These are phyloP conservation scores for Pseudoips prasinana DNA, from an alignment of 2,888 invertebrate genomes.

Conservation along the genomic window DNA sequence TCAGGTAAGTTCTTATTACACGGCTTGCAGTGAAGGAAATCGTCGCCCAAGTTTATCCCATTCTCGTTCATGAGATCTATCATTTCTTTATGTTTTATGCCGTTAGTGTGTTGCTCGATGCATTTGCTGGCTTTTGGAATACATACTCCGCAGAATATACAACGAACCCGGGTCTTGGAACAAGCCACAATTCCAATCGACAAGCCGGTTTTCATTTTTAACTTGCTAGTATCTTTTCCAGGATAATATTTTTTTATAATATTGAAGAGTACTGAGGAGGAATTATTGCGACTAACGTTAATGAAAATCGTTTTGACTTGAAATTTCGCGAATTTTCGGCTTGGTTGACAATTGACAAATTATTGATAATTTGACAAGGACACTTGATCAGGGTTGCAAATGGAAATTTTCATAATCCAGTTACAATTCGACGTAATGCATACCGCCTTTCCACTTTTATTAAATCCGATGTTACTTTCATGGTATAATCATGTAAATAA, in stretches of 20 bases:
- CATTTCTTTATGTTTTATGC: slow-evolving; percentile 57
- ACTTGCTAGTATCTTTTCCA: too few relatives aligned
- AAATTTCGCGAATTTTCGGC: slow-evolving; percentile 39
- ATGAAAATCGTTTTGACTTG: slow-evolving; percentile 19
- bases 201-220: slow-evolving; percentile 56
- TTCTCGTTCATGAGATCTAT: slow-evolving; percentile 55
- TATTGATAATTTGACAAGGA: too few relatives aligned
- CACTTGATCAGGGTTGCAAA: too few relatives aligned
- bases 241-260: slow-evolving; percentile 12
- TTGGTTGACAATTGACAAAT: slow-evolving; percentile 24
- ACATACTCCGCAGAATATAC: slow-evolving; percentile 59
- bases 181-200: slow-evolving; percentile 52
- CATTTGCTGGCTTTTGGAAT: slow-evolving; percentile 63
- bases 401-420: too few relatives aligned
- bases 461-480: too few relatives aligned
- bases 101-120: slow-evolving; percentile 62
- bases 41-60: slow-evolving; percentile 46
- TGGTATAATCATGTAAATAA: too few relatives aligned
- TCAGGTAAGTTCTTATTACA: slow-evolving; percentile 45
- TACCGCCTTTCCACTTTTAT: too few relatives aligned
- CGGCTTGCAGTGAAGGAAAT: slow-evolving; percentile 51
- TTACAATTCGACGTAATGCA: too few relatives aligned
- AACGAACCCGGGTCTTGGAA: slow-evolving; percentile 60
- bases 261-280: not conserved
- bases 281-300: slow-evolving; percentile 2